These are phyloP conservation scores for Delia radicum DNA, from an alignment of 1,140 invertebrate genomes.

Conservation along the genomic window DNA sequence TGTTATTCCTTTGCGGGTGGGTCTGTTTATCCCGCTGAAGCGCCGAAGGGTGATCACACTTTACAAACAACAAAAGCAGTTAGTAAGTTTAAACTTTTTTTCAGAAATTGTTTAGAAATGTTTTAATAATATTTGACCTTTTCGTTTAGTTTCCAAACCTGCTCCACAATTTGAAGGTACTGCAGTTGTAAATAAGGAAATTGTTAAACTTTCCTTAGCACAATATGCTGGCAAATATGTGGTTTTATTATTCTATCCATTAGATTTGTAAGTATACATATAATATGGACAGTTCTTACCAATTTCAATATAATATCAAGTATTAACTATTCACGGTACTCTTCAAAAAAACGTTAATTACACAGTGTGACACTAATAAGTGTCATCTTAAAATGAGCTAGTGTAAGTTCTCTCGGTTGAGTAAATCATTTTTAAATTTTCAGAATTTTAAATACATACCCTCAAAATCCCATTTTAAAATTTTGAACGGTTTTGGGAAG, in stretches of 20 bases:
- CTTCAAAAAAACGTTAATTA: too few species aligned
- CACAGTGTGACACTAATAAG: too few species aligned
- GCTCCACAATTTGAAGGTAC: conserved; percentile 83
- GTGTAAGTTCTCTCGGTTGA: too few species aligned
- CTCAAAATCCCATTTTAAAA: too few species aligned
- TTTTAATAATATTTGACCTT: neutral
- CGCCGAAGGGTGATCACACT: conserved; percentile 76
- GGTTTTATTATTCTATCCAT: conserved; percentile 95
- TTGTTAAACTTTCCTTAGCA: conserved; percentile 82
- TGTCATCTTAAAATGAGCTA: too few species aligned
- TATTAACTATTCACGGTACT: too few species aligned
- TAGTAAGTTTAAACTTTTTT: too few species aligned
- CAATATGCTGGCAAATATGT: conserved; percentile 94
- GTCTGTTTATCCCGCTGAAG: conserved; percentile 83
- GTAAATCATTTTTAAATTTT: too few species aligned
- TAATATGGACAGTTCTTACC: neutral
- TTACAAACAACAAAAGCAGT: conserved; percentile 91
- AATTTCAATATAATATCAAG: too few species aligned
- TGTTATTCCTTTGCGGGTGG: conserved; percentile 85
- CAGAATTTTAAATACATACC: too few species aligned
- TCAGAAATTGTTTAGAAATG: too few species aligned
- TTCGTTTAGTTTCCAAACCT: conserved; percentile 74
- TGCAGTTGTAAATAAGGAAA: conserved; percentile 90
- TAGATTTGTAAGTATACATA: conserved; percentile 97
- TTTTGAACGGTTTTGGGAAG: too few species aligned